Evolutionary conservation across 2,113 vertebrate species (phyloP), one percentile per base, ranked within the genome.

Genomic region (Zonotrichia leucophrys): DNA sequence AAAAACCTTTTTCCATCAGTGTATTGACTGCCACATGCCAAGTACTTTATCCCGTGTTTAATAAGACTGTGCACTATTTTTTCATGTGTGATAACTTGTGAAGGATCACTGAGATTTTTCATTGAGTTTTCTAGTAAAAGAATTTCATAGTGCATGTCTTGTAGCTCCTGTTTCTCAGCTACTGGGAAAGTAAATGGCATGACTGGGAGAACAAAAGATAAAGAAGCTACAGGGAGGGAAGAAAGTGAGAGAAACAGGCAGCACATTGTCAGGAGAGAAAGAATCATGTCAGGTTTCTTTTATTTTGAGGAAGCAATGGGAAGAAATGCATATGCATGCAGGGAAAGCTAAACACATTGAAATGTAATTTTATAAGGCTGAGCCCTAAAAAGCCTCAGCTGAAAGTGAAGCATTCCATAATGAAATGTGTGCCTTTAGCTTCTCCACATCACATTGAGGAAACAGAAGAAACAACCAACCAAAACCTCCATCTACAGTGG

Each of bases 261-360:
- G 59, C 2, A 1, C 24, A 9, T 6, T 90, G 33, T 56, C 73
- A 89, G 28, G 44, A 78, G 62, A 72, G 47, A 90, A 74, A 28
- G 49, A 93, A 93, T 50, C 27, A 19, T 46, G 84, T 41, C 52
- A 92, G 82, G 59, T 60, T 90, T 42, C 83, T 81, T 81, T 77
- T 66, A 58, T 74, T 91, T 89, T 56, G 60, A 95, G 67, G 60
- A 94, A 94, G 66, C 76, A 73, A 95, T 2, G 73, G 73, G 62
- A 92, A 93, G 83, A 76, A 94, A 80, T 46, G 89, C 60, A 86
- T 14, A 31, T 70, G 92, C 89, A 94, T 77, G 69, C 44, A 88
- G 62, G 59, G 70, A 90, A 89, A 97, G 50, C 44, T 93, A 83
- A 94, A 67, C 87, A 84, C n/a, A 81, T 94, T 92, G 83, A 92